Evolutionary conservation across 2,888 invertebrate genomes (phyloP).

Genomic region (Uloborus plumipes): DNA sequence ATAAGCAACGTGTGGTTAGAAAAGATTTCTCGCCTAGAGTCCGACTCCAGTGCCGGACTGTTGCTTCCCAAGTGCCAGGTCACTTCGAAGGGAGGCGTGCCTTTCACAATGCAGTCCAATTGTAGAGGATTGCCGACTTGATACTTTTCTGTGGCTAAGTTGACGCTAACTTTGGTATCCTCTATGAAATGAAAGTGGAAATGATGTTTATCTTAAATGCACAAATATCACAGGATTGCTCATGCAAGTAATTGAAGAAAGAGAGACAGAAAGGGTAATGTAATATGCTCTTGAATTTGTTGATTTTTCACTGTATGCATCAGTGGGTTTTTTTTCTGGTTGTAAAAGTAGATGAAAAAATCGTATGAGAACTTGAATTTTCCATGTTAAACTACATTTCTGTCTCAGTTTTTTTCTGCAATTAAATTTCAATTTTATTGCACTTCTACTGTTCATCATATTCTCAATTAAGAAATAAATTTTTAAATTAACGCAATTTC

Average conservation of each 20-base stretch:
- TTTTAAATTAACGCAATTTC: no score
- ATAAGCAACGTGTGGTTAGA: slow-evolving; percentile 80
- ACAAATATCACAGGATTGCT: no score
- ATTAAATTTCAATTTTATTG: no score
- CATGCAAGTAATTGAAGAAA: neutral
- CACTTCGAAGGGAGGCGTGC: slow-evolving; percentile 68
- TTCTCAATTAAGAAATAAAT: no score
- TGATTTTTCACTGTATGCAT: no score
- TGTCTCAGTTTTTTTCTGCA: no score
- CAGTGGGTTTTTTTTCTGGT: no score
- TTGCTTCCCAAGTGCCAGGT: slow-evolving; percentile 68
- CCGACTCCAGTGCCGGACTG: slow-evolving; percentile 60
- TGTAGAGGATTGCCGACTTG: slow-evolving; percentile 68
- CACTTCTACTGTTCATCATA: no score
- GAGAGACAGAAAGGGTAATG: neutral
- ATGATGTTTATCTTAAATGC: no score
- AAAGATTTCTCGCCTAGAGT: slow-evolving; percentile 67
- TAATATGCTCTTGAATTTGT: neutral
- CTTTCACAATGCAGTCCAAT: slow-evolving; percentile 70
- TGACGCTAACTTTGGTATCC: slow-evolving; percentile 68
- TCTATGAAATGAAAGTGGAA: slow-evolving; percentile 66
- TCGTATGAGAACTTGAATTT: no score
- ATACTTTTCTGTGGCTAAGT: slow-evolving; percentile 68
- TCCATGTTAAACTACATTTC: neutral
- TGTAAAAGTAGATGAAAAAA: no score